Evolutionary conservation across 2,797 vertebrate species (phyloP), one percentile per base, ranked within the genome.

Genomic region (Macroramphosus scolopax): DNA sequence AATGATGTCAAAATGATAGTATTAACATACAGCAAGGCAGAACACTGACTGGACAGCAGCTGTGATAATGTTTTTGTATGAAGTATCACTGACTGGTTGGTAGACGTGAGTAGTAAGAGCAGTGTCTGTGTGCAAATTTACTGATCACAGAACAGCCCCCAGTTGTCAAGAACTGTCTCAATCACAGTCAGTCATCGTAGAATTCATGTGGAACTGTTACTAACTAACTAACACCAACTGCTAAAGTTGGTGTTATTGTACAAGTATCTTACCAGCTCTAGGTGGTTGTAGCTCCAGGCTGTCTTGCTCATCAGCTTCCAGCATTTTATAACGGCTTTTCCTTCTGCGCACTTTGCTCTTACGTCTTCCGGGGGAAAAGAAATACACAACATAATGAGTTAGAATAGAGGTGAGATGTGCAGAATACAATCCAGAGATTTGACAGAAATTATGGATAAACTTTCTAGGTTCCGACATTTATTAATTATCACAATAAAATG

Each of bases 301-400:
- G 69, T 99, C 94, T 61, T 94, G 93, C 43, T 93, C 92, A 17
- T 99, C 95, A 0, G 91, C 95, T 71, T 98, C 94, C 55, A 99
- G 74, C 40, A 99, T 96, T 89, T 94, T 98, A 72, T 98, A 99
- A 55, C 92, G 92, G 81, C 96, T 99, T 88, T 97, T 99, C 45
- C 54, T 84, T 57, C 96, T 88, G 75, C 94, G 93, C 37, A 89
- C 89, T 90, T 94, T 96, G 64, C 90, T 92, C 81, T 93, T 97
- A 31, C 91, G 89, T 80, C 96, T 98, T 44, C 24, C 1, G 44
- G 31, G 11, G 14, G 5, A 32, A 15, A 28, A 10, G n/a, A 17
- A 18, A 16, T n/a, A n/a, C n/a, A 15, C 15, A 37, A 44, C 18
- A 1, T 45, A 6, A 29, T 40, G 12, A 34, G 16, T 7, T 3